Conservation (phyloP, 2,797 vertebrate species). For the Neosilurus hyrtlii region DNA sequence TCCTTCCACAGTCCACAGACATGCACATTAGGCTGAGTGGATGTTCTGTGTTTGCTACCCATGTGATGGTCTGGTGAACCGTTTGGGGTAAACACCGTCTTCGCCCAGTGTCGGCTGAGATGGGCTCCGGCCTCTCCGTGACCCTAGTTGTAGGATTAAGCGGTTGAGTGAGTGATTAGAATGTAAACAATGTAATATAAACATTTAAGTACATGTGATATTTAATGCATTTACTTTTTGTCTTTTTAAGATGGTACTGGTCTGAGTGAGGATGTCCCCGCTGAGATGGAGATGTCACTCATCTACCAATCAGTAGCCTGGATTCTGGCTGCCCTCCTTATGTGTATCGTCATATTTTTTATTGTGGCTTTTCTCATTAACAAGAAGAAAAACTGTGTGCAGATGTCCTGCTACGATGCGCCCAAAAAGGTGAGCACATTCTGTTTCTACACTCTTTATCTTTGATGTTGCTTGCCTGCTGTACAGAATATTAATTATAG, state of each 20-base stretch:
- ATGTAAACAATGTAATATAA: neutral
- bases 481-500: constrained; percentile 9
- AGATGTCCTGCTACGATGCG: constrained; percentile 81
- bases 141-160: too few species aligned
- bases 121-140: too few species aligned
- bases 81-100: too few species aligned
- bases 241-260: constrained; percentile 61
- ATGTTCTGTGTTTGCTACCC: too few species aligned
- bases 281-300: constrained; percentile 73
- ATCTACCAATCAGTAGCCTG: constrained; percentile 82
- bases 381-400: constrained; percentile 80
- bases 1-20: too few species aligned
- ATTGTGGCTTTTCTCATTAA: constrained; percentile 73
- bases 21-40: too few species aligned
- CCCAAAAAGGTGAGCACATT: constrained; percentile 75
- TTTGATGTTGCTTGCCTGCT: neutral
- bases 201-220: neutral
- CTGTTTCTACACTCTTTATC: neutral
- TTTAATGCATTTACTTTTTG: constrained; percentile 17
- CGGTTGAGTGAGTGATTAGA: neutral
- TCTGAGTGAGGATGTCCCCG: constrained; percentile 64
- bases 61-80: too few species aligned
- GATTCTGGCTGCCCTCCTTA: constrained; percentile 78
- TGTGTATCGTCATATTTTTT: constrained; percentile 78
- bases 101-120: too few species aligned